A percentile compares a stretch with the other conserved stretches of the same genome.
Evolutionary conservation across 2,888 invertebrate genomes (phyloP).

Genomic region (Eutolmus rufibarbis): DNA sequence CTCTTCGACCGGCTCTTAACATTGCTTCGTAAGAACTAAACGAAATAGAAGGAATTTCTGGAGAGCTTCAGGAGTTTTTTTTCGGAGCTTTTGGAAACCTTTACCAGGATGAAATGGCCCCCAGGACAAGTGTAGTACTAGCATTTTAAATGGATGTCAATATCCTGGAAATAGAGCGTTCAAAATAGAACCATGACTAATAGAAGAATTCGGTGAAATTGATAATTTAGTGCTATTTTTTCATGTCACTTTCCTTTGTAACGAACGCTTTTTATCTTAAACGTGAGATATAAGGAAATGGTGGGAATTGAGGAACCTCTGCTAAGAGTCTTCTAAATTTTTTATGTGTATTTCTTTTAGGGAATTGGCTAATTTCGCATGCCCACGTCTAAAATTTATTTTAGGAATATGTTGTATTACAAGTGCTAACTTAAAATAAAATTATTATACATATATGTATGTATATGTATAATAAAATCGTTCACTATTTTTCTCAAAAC

Average conservation of each 20-base stretch:
- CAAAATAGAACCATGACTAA: neutral
- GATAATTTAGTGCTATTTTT: neutral
- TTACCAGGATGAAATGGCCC: neutral
- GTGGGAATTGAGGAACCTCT: neutral
- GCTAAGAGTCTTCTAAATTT: neutral
- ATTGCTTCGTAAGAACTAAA: conserved; percentile 3
- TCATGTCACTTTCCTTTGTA: neutral
- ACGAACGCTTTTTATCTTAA: neutral
- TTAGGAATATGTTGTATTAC: neutral
- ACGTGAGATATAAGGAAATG: neutral
- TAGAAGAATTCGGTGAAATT: neutral
- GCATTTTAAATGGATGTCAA: neutral
- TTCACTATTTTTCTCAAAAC: too few species aligned
- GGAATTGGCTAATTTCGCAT: neutral
- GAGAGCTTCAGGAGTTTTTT: neutral
- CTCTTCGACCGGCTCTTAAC: conserved; percentile 9
- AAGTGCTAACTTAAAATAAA: neutral
- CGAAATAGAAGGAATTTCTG: neutral
- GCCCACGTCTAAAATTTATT: neutral
- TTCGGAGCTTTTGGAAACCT: neutral
- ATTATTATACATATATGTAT: neutral
- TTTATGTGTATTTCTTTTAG: neutral
- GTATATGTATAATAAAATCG: too few species aligned
- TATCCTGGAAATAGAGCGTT: neutral
- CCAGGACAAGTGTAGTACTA: neutral